A percentile compares a stretch with the other conserved stretches of the same genome.
These are phyloP conservation scores for Siniperca knerii DNA, from an alignment of 2,113 vertebrate genomes.

Conservation along the genomic window DNA sequence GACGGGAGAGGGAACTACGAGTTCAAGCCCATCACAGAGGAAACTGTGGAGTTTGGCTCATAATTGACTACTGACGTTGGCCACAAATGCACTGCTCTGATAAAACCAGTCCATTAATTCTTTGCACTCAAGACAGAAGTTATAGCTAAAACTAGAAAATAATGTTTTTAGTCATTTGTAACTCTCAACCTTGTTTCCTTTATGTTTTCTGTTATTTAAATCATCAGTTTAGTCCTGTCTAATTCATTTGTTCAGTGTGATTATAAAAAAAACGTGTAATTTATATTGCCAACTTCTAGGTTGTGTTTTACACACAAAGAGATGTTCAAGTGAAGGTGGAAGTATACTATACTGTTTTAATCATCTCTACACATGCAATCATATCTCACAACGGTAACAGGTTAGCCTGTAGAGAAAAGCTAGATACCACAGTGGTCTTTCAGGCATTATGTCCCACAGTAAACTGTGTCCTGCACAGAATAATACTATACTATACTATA, in stretches of 20 bases:
- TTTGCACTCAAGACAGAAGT: constrained; percentile 55
- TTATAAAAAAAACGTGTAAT: constrained; percentile 81
- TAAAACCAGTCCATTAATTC: constrained; percentile 39
- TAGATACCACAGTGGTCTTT: background rate
- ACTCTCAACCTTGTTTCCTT: constrained; percentile 28
- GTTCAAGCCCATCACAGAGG: constrained; percentile 96
- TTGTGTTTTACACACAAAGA: background rate
- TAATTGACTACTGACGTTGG: constrained; percentile 67
- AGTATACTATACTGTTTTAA: background rate
- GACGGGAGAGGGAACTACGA: constrained; percentile 97
- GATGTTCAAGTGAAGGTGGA: background rate
- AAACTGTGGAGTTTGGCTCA: constrained; percentile 97
- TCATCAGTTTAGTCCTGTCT: constrained; percentile 55
- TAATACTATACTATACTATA: background rate
- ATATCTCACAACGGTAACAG: background rate
- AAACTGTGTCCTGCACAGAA: background rate
- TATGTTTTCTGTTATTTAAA: constrained; percentile 60
- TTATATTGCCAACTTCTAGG: constrained; percentile 66
- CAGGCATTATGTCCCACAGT: background rate
- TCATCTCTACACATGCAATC: constrained; percentile 24
- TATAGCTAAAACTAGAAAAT: constrained; percentile 38
- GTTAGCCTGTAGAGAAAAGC: background rate
- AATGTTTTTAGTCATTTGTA: constrained; percentile 78
- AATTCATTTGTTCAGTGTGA: constrained; percentile 85
- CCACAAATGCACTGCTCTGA: constrained; percentile 2